Evolutionary conservation across 1,140 invertebrate species (phyloP).

Genomic region (Colletes latitarsis): DNA sequence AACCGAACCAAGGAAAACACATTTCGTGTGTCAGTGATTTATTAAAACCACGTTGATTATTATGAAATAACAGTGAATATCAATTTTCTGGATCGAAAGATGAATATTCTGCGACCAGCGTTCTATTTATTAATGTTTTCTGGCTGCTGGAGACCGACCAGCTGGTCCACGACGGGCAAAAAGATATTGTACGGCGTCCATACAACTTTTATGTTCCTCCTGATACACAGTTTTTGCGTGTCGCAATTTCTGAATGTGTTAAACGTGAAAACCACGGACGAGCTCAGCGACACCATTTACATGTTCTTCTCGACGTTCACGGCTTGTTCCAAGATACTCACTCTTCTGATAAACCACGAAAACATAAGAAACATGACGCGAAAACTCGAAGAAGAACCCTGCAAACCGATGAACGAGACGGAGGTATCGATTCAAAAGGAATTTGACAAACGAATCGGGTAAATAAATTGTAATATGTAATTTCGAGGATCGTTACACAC

Average conservation of each 20-base stretch:
- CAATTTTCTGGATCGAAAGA: neutral
- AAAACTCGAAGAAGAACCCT: constrained; percentile 15
- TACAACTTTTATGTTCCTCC: constrained; percentile 17
- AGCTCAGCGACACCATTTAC: constrained; percentile 50
- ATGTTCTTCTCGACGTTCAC: constrained; percentile 34
- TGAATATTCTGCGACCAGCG: constrained; percentile 40
- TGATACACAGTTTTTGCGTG: constrained; percentile 39
- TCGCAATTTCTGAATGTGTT: constrained; percentile 52
- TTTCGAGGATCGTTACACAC: no score
- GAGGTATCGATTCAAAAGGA: constrained; percentile 44
- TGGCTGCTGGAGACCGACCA: constrained; percentile 53
- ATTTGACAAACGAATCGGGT: constrained; percentile 55
- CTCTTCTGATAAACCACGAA: constrained; percentile 30
- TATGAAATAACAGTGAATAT: no score
- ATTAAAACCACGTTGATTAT: no score
- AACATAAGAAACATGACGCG: constrained; percentile 19
- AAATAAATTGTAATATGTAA: neutral
- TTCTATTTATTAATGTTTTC: constrained; percentile 43
- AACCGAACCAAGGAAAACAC: no score
- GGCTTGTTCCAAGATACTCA: constrained; percentile 48
- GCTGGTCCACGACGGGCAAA: neutral
- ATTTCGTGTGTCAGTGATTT: no score
- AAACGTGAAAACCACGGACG: constrained; percentile 35
- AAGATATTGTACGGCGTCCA: constrained; percentile 14
- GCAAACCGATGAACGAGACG: neutral